Conservation (phyloP, 64 coral and sea anemone species). For the Hydrozoanthus tunicans region DNA sequence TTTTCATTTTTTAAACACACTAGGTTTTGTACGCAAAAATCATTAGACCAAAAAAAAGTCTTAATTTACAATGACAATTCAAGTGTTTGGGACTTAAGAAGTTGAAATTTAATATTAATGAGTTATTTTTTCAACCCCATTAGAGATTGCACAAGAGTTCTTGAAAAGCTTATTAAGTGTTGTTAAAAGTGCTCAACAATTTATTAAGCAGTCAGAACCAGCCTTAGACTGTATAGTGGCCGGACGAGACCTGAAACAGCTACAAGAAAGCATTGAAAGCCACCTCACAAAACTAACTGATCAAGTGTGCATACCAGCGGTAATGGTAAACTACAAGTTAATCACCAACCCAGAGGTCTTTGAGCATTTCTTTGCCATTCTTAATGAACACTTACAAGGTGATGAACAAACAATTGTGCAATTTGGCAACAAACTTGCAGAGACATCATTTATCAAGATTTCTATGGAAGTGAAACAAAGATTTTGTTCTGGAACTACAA, state of each 20-base stretch:
- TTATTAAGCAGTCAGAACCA: constrained; percentile 20
- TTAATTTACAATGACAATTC: no score
- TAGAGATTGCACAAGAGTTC: constrained; percentile 64
- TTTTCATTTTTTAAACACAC: no score
- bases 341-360: constrained; percentile 69
- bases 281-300: constrained; percentile 63
- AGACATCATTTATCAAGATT: constrained; percentile 39
- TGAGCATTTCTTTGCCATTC: constrained; percentile 68
- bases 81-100: background rate
- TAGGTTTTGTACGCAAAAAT: no score
- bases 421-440: constrained; percentile 47
- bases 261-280: constrained; percentile 4
- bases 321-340: constrained; percentile 81
- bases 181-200: constrained; percentile 44
- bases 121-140: background rate
- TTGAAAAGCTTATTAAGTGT: constrained; percentile 60
- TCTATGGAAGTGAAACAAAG: constrained; percentile 68
- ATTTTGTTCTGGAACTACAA: constrained; percentile 24
- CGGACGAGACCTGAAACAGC: constrained; percentile 16
- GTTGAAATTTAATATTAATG: background rate
- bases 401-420: constrained; percentile 9
- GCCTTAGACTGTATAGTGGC: constrained; percentile 61
- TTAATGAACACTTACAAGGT: constrained; percentile 56
- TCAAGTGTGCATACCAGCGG: constrained; percentile 75
- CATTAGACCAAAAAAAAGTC: no score